Evolutionary conservation across 2,888 invertebrate genomes (phyloP), one percentile per base, ranked within the genome.

Genomic region (Chrysomela aeneicollis): DNA sequence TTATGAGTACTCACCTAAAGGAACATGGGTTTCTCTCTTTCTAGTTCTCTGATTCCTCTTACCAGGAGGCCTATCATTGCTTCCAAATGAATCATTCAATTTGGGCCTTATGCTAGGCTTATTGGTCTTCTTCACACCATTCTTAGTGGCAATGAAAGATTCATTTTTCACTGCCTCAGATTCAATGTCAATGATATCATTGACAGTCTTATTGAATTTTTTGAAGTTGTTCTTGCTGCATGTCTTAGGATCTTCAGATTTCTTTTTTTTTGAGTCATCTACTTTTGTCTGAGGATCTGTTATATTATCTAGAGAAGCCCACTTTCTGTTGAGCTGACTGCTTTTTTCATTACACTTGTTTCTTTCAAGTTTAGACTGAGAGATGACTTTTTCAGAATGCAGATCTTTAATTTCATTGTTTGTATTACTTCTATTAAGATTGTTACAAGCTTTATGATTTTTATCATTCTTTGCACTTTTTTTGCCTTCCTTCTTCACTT

Each of bases 301-400:
- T 79, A 74, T 85, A 78, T 79, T 85, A 73, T 88, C 88, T 21
- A 88, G 78, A 12, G 88, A 88, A 22, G 87, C 87, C 88, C 88
- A 89, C 78, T 87, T 88, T 32, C 87, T 78, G 64, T 78, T 80
- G 32, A 85, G 77, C 69, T 85, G 80, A 69, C 79, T 82, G 0
- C 80, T 73, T 73, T 83, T 84, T 46, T 77, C 76, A 42, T 81
- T 79, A 42, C 42, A 42, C 59, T 84, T 84, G n/a, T 73, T 71
- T 69, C 82, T 83, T 35, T 82, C 80, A 32, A 79, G 81, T 67
- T 81, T 83, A 26, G 63, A 70, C 42, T 70, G 71, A 22, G 79
- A 80, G 42, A 79, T 77, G 18, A 68, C 73, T 64, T 77, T 78
- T 22, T 79, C 78, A 6, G 59, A 53, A 8, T 73, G 68, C 22